Percentiles rank a stretch among this genome's conserved stretches.
Conservation (phyloP, 2,113 vertebrate species). For the Myiopsitta monachus region DNA sequence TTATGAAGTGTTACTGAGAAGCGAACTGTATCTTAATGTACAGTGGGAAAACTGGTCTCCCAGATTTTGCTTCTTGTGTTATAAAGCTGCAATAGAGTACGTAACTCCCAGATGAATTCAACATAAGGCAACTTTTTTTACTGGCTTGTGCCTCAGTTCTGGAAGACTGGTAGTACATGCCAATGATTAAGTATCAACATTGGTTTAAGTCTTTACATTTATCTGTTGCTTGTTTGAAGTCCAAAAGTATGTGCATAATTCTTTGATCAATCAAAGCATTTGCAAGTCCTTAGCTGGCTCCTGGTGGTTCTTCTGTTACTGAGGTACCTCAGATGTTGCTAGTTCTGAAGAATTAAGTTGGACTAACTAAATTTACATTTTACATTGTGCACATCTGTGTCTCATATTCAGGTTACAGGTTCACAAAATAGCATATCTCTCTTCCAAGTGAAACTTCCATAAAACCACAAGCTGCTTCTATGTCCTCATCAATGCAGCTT, state of each 20-base stretch:
- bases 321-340: background rate
- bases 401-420: background rate
- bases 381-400: constrained; percentile 13
- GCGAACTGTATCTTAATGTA: background rate
- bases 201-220: background rate
- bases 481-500: background rate
- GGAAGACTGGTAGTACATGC: background rate
- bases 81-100: background rate
- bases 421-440: background rate
- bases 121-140: background rate
- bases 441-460: constrained; percentile 11
- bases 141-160: background rate
- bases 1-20: constrained; percentile 7
- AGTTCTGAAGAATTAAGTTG: constrained; percentile 9
- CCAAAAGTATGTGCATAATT: background rate
- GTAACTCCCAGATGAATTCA: background rate
- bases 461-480: background rate
- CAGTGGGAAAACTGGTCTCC: background rate
- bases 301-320: background rate
- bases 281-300: background rate
- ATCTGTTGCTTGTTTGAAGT: background rate
- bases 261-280: background rate
- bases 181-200: background rate
- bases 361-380: constrained; percentile 10
- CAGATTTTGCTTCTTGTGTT: rapidly evolving